phyloP scores from a whole-genome alignment of 2,888 invertebrate genomes.

The Xestia xanthographa region DNA sequence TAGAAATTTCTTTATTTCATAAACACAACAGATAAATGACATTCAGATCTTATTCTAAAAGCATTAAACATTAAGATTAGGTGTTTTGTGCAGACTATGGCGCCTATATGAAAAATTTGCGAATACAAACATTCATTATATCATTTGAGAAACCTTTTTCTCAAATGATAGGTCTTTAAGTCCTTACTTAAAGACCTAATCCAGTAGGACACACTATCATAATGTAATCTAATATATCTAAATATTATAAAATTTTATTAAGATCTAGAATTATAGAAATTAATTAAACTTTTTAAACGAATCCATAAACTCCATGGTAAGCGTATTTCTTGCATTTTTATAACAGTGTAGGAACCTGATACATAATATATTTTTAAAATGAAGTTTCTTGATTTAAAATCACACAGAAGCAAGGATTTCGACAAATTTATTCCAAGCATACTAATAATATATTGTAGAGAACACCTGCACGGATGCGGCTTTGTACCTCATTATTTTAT shows the following conservation, averaged over 20 bases:
- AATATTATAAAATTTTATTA: constrained; percentile 3
- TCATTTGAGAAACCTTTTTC: no score
- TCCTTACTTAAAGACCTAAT: background rate
- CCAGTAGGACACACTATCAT: background rate
- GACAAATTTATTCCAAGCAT: constrained; percentile 1
- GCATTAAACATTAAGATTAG: no score
- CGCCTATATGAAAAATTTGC: no score
- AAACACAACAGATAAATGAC: no score
- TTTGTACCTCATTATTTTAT: constrained; percentile 11
- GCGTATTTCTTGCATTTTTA: background rate
- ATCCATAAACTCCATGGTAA: background rate
- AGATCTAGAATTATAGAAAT: no score
- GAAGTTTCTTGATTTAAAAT: background rate
- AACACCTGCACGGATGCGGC: constrained; percentile 31
- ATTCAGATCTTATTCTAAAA: no score
- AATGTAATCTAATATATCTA: background rate
- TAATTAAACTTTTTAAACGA: no score
- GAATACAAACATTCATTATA: no score
- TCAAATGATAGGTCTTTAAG: no score
- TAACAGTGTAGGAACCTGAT: background rate
- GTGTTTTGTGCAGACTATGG: no score
- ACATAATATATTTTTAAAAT: background rate
- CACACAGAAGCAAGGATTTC: constrained; percentile 1
- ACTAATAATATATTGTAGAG: background rate
- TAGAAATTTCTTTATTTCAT: no score